Evolutionary conservation across 2,888 invertebrate genomes (phyloP), one percentile per base, ranked within the genome.

Genomic region (Tiliacea citrago): DNA sequence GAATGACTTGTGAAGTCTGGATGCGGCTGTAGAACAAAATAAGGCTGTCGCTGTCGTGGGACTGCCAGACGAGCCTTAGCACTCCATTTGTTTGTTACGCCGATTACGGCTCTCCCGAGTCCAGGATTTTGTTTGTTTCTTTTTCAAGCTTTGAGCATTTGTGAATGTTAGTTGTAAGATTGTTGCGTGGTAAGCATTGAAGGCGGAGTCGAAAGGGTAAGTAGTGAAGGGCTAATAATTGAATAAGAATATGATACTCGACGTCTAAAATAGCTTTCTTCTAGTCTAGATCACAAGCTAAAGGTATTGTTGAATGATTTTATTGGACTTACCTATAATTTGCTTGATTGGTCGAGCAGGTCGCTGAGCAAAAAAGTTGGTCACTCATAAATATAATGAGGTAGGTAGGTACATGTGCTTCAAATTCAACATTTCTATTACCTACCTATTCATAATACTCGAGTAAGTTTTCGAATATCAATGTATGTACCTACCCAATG

Each of bases 131-230:
- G 29, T 24, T 49, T 3, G 10, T 60, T 68, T 12, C 62, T 61
- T 63, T 55, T 58, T 60, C 29, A 55, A 55, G 58, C 21, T 72
- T 84, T 61, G 60, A 53, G 16, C 63, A 12, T 77, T 67, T 55
- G 42, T 63, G 21, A 57, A 55, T 58, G 60, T 49, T 81, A 62
- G n/a, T 10, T 57, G 16, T 77, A 77, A 69, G 66, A 39, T 67
- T 63, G 57, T 79, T 74, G n/a, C 53, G 49, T 24, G 63, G 61
- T 68, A 73, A 72, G 63, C 51, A 63, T 80, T 63, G 73, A 73
- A 74, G 77, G 75, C 66, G 80, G 77, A 83, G 62, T 73, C 24
- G 68, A 78, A 79, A 87, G 75, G 80, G 77, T 85, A 85, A 76
- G 47, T 72, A 81, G 62, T 58, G 68, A 73, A 47, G 62, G 82